A percentile compares a stretch with the other conserved stretches of the same genome.
Evolutionary conservation across 2,888 invertebrate species (phyloP).

Genomic region (Malacosoma neustria): DNA sequence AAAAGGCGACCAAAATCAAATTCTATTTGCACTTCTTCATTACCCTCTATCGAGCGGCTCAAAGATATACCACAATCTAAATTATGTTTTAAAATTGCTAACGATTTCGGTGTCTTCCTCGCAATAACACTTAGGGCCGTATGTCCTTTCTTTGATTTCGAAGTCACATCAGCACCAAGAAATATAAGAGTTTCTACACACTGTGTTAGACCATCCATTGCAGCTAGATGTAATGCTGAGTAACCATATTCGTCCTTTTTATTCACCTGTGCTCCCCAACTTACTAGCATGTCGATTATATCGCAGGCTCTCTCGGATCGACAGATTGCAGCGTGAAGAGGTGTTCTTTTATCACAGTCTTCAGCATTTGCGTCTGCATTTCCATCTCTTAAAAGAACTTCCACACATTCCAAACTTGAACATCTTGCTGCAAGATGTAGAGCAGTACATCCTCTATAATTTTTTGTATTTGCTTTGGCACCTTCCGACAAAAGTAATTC

Average conservation of each 20-base stretch:
- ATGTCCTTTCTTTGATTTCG: conserved; percentile 89
- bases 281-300: conserved; percentile 84
- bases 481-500: conserved; percentile 83
- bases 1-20: conserved; percentile 87
- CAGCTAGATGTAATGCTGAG: conserved; percentile 89
- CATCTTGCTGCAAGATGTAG: conserved; percentile 90
- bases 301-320: conserved; percentile 86
- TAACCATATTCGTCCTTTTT: conserved; percentile 89
- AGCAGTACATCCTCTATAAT: conserved; percentile 87
- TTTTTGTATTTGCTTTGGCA: conserved; percentile 83
- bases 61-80: conserved; percentile 85
- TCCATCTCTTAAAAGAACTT: conserved; percentile 82
- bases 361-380: conserved; percentile 85
- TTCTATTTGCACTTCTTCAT: conserved; percentile 87
- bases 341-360: conserved; percentile 86
- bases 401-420: conserved; percentile 87
- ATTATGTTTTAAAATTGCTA: conserved; percentile 85
- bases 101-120: conserved; percentile 88
- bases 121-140: conserved; percentile 89
- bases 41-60: conserved; percentile 82
- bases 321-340: conserved; percentile 87
- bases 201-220: conserved; percentile 86
- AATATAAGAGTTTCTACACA: conserved; percentile 89
- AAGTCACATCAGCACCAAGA: conserved; percentile 89
- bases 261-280: conserved; percentile 88